phyloP scores from a whole-genome alignment of 1,140 invertebrate genomes.

The Triops longicaudatus region DNA sequence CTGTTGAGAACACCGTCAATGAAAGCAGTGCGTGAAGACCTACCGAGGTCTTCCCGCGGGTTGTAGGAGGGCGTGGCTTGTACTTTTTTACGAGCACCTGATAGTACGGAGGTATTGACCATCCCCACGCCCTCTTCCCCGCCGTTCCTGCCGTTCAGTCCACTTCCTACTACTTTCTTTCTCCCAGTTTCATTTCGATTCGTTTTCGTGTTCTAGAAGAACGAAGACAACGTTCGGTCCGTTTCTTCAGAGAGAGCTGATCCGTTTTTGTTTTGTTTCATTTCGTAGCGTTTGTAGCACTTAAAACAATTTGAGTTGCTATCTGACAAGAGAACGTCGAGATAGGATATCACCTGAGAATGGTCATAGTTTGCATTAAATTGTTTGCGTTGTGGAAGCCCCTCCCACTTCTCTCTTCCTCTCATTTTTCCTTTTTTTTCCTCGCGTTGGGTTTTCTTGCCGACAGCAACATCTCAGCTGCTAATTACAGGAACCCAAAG shows the following conservation, averaged over 20 bases:
- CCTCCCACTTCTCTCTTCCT: neutral
- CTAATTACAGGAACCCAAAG: neutral
- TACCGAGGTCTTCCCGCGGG: neutral
- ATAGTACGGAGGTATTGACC: neutral
- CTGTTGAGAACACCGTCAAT: constrained; percentile 36
- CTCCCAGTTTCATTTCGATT: neutral
- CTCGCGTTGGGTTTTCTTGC: neutral
- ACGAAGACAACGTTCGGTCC: neutral
- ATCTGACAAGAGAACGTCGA: neutral
- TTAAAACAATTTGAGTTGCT: neutral
- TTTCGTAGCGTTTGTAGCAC: constrained; percentile 5
- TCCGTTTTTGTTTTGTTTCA: constrained; percentile 16
- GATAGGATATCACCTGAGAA: neutral
- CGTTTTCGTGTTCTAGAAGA: neutral
- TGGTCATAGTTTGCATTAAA: neutral
- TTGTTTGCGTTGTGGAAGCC: constrained; percentile 11
- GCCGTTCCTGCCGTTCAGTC: neutral
- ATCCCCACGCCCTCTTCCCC: neutral
- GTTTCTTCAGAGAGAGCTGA: neutral
- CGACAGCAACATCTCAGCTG: neutral
- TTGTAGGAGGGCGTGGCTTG: neutral
- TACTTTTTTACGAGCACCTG: neutral
- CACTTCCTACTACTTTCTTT: neutral
- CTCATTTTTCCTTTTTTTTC: neutral
- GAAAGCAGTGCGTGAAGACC: constrained; percentile 35